phyloP scores from a whole-genome alignment of 1,140 invertebrate species.

The Argopecten irradians region DNA sequence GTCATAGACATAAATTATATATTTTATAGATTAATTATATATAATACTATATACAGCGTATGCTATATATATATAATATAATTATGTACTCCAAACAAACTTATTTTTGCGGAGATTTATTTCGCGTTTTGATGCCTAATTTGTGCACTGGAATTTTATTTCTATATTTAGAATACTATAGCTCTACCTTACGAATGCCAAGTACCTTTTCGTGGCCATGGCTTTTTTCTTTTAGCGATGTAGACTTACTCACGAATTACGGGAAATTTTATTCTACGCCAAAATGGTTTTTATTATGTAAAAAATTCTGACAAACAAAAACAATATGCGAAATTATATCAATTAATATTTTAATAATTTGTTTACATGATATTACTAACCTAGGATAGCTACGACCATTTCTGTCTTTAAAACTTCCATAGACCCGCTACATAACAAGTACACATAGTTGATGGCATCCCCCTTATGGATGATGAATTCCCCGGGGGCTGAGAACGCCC shows the following conservation, averaged over 20 bases:
- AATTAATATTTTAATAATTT: not conserved
- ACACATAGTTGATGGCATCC: conserved; percentile 74
- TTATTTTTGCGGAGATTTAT: too few relatives aligned
- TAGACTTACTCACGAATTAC: not conserved
- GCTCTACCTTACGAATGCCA: not conserved
- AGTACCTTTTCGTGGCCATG: not conserved
- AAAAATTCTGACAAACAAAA: not conserved
- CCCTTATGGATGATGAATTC: conserved; percentile 75
- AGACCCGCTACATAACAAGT: conserved; percentile 75
- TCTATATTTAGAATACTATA: too few relatives aligned
- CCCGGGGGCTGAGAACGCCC: conserved; percentile 75
- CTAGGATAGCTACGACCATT: conserved; percentile 76
- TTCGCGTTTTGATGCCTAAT: too few relatives aligned
- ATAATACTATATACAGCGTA: too few relatives aligned
- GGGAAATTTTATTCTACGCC: too few relatives aligned
- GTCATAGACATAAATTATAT: too few relatives aligned
- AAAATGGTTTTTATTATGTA: not conserved
- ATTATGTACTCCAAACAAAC: too few relatives aligned
- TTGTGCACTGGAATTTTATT: too few relatives aligned
- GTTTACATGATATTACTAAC: conserved; percentile 53
- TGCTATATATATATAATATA: not conserved
- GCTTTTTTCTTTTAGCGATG: not conserved
- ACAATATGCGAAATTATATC: not conserved
- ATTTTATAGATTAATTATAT: too few relatives aligned
- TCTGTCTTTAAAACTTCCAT: conserved; percentile 75